Conservation (phyloP, 1,140 invertebrate species). For the Nixonia krombeini region DNA sequence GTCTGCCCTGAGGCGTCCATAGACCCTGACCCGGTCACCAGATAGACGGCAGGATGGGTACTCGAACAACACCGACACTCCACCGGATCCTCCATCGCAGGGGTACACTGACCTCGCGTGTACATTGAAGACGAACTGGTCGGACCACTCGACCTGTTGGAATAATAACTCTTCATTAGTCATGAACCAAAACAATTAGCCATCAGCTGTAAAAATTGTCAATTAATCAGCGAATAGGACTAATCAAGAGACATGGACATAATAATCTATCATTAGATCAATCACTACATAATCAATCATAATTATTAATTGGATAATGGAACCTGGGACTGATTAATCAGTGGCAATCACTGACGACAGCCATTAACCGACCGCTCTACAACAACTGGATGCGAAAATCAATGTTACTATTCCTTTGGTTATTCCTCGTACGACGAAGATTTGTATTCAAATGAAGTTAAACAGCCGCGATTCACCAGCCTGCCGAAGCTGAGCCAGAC, state of each 20-base stretch:
- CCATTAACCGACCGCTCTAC: too few species aligned
- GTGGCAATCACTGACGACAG: too few species aligned
- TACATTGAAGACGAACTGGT: slow-evolving; percentile 86
- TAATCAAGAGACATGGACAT: too few species aligned
- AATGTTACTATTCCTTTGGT: too few species aligned
- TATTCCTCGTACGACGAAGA: too few species aligned
- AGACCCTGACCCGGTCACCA: slow-evolving; percentile 82
- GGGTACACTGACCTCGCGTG: slow-evolving; percentile 85
- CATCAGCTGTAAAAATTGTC: not conserved
- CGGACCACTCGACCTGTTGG: slow-evolving; percentile 82
- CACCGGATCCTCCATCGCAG: slow-evolving; percentile 78
- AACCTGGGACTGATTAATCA: too few species aligned
- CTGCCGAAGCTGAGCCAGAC: too few species aligned
- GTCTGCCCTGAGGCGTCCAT: slow-evolving; percentile 78
- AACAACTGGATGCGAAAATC: too few species aligned
- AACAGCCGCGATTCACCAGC: too few species aligned
- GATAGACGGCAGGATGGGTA: slow-evolving; percentile 85
- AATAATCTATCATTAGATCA: too few species aligned
- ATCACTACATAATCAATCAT: too few species aligned
- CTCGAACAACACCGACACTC: slow-evolving; percentile 82
- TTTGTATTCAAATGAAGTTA: not conserved
- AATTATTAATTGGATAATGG: too few species aligned
- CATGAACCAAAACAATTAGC: not conserved
- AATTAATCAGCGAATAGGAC: not conserved
- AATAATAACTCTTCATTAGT: slow-evolving; percentile 3